Percentiles rank a stretch among this genome's conserved stretches.
Conservation (phyloP, 1,140 invertebrate species). For the Eriocheir sinensis region DNA sequence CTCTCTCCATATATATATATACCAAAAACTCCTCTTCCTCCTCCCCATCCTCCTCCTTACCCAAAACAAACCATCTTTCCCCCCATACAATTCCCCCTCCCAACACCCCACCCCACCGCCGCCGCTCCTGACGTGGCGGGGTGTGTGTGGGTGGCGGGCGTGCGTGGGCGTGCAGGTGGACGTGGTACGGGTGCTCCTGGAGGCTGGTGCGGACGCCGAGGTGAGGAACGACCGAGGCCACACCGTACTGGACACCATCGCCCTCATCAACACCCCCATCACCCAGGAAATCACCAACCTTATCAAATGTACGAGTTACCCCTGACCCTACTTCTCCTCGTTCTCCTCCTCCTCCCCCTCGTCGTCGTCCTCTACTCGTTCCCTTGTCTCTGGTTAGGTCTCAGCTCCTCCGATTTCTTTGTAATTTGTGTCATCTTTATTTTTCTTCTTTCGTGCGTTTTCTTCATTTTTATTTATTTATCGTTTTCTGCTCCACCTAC, state of each 20-base stretch:
- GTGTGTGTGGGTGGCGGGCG: neutral
- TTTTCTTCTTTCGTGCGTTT: neutral
- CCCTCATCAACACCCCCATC: constrained; percentile 93
- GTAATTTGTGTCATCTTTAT: too few relatives aligned
- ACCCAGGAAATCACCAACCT: constrained; percentile 91
- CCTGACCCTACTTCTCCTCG: neutral
- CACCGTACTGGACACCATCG: constrained; percentile 93
- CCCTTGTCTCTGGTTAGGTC: neutral
- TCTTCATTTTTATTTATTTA: neutral
- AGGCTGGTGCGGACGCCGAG: constrained; percentile 91
- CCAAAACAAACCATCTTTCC: too few relatives aligned
- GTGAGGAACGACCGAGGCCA: constrained; percentile 89
- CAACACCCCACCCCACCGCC: neutral
- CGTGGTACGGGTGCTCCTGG: constrained; percentile 91
- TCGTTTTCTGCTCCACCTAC: neutral
- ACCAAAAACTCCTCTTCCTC: too few relatives aligned
- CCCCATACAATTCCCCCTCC: too few relatives aligned
- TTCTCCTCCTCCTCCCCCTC: neutral
- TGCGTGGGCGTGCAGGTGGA: constrained; percentile 83
- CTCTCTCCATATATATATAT: too few relatives aligned
- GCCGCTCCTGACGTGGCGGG: neutral
- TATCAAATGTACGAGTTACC: constrained; percentile 88
- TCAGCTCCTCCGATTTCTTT: too few relatives aligned
- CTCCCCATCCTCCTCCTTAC: too few relatives aligned
- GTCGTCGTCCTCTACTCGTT: neutral